A percentile compares a stretch with the other conserved stretches of the same genome.
These are phyloP conservation scores for Etheostoma cragini DNA, from an alignment of 2,113 vertebrate genomes.

Conservation along the genomic window DNA sequence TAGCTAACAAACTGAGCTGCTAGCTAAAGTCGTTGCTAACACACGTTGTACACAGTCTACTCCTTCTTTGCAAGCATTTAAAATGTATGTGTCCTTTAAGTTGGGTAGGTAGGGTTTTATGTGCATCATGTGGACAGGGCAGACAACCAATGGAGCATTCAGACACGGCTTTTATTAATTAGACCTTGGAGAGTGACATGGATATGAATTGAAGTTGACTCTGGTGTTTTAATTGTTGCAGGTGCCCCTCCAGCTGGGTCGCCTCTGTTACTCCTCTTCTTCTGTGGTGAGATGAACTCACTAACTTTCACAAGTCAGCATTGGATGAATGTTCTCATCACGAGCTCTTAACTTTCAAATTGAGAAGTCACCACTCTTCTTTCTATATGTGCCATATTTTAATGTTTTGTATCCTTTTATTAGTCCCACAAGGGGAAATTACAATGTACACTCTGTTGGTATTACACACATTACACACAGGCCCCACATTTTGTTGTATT, in stretches of 20 bases:
- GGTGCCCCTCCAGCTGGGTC: constrained; percentile 71
- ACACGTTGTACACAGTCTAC: constrained; percentile 31
- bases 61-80: background rate
- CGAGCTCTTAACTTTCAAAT: background rate
- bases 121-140: background rate
- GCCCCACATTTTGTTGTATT: background rate
- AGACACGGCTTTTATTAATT: background rate
- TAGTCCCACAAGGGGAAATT: too few relatives aligned
- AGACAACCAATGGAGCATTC: background rate
- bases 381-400: background rate
- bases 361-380: background rate
- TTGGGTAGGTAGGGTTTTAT: background rate
- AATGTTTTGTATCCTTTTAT: too few relatives aligned
- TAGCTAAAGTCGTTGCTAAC: constrained; percentile 45
- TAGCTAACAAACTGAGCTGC: constrained; percentile 37
- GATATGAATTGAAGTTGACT: background rate
- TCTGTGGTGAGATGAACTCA: constrained; percentile 72
- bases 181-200: background rate
- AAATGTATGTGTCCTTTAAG: background rate
- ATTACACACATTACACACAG: too few relatives aligned
- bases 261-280: constrained; percentile 79
- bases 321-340: background rate
- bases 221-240: constrained; percentile 53
- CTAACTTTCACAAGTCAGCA: background rate
- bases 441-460: too few relatives aligned